Base-by-base conservation (phyloP, 2,797 vertebrate genomes). In the Sebastes cheni region DNA sequence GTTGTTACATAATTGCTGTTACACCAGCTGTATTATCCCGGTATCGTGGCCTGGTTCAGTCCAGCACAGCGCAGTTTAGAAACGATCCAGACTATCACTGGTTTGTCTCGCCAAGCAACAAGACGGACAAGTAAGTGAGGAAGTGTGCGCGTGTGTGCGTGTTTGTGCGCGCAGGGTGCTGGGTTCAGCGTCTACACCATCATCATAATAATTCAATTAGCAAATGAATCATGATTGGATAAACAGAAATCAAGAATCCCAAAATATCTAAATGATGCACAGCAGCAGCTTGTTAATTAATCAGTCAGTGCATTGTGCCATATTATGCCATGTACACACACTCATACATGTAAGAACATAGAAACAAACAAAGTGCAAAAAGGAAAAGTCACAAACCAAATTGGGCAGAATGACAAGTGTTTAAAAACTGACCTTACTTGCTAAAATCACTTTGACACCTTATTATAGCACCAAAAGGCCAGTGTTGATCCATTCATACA, bases 1-100 rank as follows among this genome's bases (percentile, higher is more conserved):
- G 67, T 34, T 61, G 30, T 88, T 89, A 79, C 73, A 83, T 84
- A 89, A 91, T 30, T 60, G 67, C 25, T 80, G 81, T 81, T 77
- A 67, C 64, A 86, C 36, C 80, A 84, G 82, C 81, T 85, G 81
- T 68, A 64, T 83, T 78, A 71, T 82, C 36, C 14, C 69, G 62
- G 69, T 60, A 82, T 84, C 82, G 81, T 66, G 34, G 72, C 74
- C 69, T 67, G 69, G 58, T 84, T 84, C 80, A 85, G 77, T 58
- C 75, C 79, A 68, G 79, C 29, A 42, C 55, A 34, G 60, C 68
- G 50, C 50, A 62, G 85, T 75, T 85, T 84, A 81, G 75, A 84
- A 67, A 75, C 67, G 73, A 77, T 85, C 80, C 66, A 75, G 55
- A 81, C 65, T 68, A 64, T 74, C 61, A 7, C 58, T 65, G 39